Evolutionary conservation across 2,113 vertebrate genomes (phyloP).

Genomic region (Tachycineta bicolor): DNA sequence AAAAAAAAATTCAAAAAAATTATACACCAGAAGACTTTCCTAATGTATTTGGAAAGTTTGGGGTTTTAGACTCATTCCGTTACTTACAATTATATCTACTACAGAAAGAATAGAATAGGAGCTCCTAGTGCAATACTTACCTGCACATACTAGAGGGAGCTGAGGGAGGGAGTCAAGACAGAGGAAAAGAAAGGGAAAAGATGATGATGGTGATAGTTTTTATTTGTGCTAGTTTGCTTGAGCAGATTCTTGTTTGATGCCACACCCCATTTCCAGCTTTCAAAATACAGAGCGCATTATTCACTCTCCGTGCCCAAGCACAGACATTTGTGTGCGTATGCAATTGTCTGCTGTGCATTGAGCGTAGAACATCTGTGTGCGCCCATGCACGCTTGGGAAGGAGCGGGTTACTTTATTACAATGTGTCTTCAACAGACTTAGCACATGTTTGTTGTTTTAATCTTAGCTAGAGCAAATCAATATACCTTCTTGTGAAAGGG

Average conservation of each 20-base stretch:
- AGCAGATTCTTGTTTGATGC: neutral
- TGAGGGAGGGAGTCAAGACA: neutral
- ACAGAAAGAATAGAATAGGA: neutral
- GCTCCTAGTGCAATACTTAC: neutral
- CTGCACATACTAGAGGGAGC: conserved; percentile 6
- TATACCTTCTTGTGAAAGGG: neutral
- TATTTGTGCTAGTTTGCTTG: neutral
- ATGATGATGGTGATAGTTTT: neutral
- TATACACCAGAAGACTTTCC: neutral
- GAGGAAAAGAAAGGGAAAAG: neutral
- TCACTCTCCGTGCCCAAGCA: neutral
- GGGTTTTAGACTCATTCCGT: neutral
- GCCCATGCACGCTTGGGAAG: neutral
- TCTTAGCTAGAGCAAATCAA: conserved; percentile 11
- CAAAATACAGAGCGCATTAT: neutral
- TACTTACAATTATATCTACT: neutral
- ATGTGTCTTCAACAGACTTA: neutral
- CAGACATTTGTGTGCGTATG: neutral
- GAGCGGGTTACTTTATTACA: neutral
- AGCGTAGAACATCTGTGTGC: neutral
- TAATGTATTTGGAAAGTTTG: neutral
- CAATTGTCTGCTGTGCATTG: neutral
- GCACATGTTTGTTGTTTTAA: neutral
- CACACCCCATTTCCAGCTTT: neutral
- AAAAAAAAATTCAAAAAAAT: neutral